A percentile compares a stretch with the other conserved stretches of the same genome.
Conservation (phyloP, 2,888 invertebrate genomes). For the Ellobium chinense region DNA sequence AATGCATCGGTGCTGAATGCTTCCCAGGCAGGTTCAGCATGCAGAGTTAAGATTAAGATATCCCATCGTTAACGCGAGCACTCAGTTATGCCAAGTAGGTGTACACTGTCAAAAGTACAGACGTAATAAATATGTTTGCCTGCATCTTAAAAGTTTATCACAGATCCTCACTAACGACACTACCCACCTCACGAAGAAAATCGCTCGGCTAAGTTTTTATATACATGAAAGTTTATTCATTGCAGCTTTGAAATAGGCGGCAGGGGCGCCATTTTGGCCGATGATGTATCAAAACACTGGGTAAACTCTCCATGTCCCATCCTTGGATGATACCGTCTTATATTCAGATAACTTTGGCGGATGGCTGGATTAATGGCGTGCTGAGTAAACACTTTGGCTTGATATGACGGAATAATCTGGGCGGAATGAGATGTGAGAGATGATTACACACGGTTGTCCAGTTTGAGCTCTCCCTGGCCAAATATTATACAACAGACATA, state of each 20-base stretch:
- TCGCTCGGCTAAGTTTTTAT: too few relatives aligned
- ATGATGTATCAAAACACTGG: not conserved
- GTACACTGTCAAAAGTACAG: too few relatives aligned
- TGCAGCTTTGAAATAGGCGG: not conserved
- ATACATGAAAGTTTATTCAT: not conserved
- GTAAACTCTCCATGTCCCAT: not conserved
- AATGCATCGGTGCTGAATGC: too few relatives aligned
- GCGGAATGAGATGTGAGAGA: not conserved
- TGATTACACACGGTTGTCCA: not conserved
- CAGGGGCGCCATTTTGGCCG: not conserved
- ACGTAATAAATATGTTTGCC: too few relatives aligned
- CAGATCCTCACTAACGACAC: too few relatives aligned
- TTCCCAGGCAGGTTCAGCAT: too few relatives aligned
- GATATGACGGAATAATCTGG: not conserved
- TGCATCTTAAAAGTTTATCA: too few relatives aligned
- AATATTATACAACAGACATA: not conserved
- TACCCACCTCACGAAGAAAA: too few relatives aligned
- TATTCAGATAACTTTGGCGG: not conserved
- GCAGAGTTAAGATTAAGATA: too few relatives aligned
- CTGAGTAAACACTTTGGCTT: not conserved
- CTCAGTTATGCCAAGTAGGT: too few relatives aligned
- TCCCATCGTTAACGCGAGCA: too few relatives aligned
- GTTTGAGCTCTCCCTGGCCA: not conserved
- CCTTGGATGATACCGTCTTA: not conserved
- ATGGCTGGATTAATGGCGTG: not conserved